A percentile compares a stretch with the other conserved stretches of the same genome.
Conservation (phyloP, 2,113 vertebrate species). For the Sakesphorus luctuosus region DNA sequence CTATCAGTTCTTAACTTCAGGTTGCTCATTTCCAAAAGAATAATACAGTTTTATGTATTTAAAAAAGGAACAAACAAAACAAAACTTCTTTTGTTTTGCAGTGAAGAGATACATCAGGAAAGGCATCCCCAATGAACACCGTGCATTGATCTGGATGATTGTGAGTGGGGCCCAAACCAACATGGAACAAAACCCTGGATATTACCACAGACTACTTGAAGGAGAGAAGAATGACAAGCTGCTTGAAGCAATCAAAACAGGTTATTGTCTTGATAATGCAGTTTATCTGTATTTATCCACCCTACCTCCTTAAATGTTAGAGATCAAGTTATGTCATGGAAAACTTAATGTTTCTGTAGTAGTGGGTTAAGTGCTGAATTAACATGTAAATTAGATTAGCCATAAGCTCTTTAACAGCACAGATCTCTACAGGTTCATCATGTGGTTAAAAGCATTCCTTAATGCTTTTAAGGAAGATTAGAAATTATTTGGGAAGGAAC, state of each 20-base stretch:
- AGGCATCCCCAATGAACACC: constrained; percentile 89
- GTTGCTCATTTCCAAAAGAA: background rate
- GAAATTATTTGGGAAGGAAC: background rate
- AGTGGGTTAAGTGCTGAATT: constrained; percentile 23
- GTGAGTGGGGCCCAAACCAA: constrained; percentile 89
- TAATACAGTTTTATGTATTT: background rate
- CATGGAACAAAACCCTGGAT: constrained; percentile 86
- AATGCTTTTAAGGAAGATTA: background rate
- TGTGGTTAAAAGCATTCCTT: background rate
- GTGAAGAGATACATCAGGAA: constrained; percentile 96
- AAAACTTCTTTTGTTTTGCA: constrained; percentile 61
- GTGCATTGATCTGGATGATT: constrained; percentile 90
- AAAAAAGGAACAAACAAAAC: background rate
- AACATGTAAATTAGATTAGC: constrained; percentile 31
- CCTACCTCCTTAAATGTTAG: background rate
- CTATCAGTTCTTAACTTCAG: background rate
- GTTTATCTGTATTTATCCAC: background rate
- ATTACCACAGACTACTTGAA: constrained; percentile 86
- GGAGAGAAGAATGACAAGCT: constrained; percentile 81
- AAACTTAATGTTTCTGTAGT: background rate
- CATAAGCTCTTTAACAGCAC: constrained; percentile 25
- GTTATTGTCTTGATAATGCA: constrained; percentile 67
- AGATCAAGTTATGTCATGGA: constrained; percentile 49
- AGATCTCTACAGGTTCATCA: background rate
- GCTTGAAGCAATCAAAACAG: constrained; percentile 87